These are phyloP conservation scores for Anoplius nigerrimus DNA, from an alignment of 2,888 invertebrate genomes.

Conservation along the genomic window DNA sequence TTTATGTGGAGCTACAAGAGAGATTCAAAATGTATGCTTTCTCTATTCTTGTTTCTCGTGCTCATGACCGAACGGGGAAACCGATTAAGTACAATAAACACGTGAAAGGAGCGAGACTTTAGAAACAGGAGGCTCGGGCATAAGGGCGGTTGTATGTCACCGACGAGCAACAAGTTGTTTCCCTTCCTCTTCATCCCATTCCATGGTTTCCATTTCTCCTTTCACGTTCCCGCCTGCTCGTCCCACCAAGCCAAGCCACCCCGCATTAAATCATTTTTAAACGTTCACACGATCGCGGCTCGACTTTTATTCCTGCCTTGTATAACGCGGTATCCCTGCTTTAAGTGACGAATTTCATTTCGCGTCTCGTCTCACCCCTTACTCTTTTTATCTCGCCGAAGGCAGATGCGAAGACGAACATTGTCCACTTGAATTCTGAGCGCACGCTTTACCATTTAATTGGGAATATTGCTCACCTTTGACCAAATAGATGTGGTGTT, in stretches of 20 bases:
- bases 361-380: background rate
- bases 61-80: conserved; percentile 32
- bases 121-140: conserved; percentile 53
- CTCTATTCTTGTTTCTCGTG: too few relatives aligned
- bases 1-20: too few relatives aligned
- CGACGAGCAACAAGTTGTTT: conserved; percentile 72
- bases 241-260: conserved; percentile 46
- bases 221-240: conserved; percentile 18
- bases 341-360: conserved; percentile 25
- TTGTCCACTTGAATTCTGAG: too few relatives aligned
- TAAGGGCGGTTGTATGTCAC: conserved; percentile 67
- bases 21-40: background rate
- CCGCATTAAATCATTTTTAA: conserved; percentile 68
- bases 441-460: too few relatives aligned
- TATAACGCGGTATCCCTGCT: conserved; percentile 46
- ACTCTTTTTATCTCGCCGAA: too few relatives aligned
- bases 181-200: conserved; percentile 43
- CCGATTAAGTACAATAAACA: conserved; percentile 55
- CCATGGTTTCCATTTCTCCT: conserved; percentile 22
- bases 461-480: too few relatives aligned
- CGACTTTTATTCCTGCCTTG: conserved; percentile 59
- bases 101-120: conserved; percentile 35
- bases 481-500: too few relatives aligned
- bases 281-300: conserved; percentile 57
- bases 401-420: too few relatives aligned